phyloP scores from a whole-genome alignment of 1,140 invertebrate species.

The Dermatophagoides farinae region DNA sequence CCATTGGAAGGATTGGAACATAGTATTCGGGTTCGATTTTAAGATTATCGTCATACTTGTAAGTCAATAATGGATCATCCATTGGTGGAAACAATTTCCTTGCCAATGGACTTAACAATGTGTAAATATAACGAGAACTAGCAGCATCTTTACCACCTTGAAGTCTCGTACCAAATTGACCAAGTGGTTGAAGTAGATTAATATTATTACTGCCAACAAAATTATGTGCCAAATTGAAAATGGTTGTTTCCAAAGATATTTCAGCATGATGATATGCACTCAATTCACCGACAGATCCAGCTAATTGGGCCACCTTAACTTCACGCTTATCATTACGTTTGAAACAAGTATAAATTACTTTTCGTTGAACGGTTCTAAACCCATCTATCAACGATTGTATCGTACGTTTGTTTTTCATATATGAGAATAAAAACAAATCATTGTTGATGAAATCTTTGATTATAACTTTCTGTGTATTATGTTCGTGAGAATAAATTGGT shows the following conservation, averaged over 20 bases:
- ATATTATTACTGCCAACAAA: constrained; percentile 97
- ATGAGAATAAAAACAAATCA: constrained; percentile 88
- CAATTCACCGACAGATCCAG: constrained; percentile 87
- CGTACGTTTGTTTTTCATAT: constrained; percentile 86
- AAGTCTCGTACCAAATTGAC: constrained; percentile 76
- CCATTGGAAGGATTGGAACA: constrained; percentile 85
- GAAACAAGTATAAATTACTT: constrained; percentile 82
- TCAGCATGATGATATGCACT: constrained; percentile 99
- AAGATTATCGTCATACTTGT: constrained; percentile 85
- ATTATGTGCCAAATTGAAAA: constrained; percentile 94
- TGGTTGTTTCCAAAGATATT: constrained; percentile 74
- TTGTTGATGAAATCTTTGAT: constrained; percentile 93
- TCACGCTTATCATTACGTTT: constrained; percentile 90
- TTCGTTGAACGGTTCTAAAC: constrained; percentile 89
- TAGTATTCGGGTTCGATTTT: constrained; percentile 83
- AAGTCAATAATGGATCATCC: constrained; percentile 69
- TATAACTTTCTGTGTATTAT: constrained; percentile 59
- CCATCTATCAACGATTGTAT: constrained; percentile 91
- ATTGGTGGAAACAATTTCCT: constrained; percentile 63
- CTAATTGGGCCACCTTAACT: constrained; percentile 92
- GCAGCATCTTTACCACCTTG: constrained; percentile 56
- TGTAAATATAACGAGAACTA: constrained; percentile 96
- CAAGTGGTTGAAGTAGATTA: constrained; percentile 79
- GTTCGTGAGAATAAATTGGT: constrained; percentile 74
- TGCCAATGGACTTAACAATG: constrained; percentile 55